Evolutionary conservation across 1,140 invertebrate species (phyloP), one percentile per base, ranked within the genome.

Genomic region (Archegozetes longisetosus): DNA sequence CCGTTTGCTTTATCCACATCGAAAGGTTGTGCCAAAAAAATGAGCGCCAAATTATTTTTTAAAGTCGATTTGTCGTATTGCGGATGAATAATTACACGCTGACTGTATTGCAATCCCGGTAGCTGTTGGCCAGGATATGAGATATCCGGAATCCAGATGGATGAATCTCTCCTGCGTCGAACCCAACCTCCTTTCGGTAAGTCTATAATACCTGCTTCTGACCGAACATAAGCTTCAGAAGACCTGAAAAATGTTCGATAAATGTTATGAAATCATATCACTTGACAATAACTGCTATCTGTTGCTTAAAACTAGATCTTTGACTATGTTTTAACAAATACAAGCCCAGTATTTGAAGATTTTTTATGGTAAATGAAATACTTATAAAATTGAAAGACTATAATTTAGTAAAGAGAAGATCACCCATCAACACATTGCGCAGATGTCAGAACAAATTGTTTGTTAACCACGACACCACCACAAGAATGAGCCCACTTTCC

Each of bases 151-250:
- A n/a, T n/a, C n/a, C n/a, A n/a, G n/a, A n/a, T n/a, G 32, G 32
- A 6, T 17, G 6, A 17, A 17, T 13, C 3, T 32, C 55, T 28
- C 6, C 27, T 9, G 4, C 47, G 9, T 28, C 47, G 52, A 26
- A 51, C 46, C 20, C 20, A 58, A 27, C 57, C 57, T 20, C 57
- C 57, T 58, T 58, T 58, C 13, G 57, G 57, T 23, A 58, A 23
- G 3, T 58, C 57, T 9, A 58, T 23, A 29, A 51, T 58, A 27
- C 26, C 57, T 1, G 20, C 57, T n/a, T 58, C 47, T 22, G 26
- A 26, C 4, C 57, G 57, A 20, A 14, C n/a, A n/a, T 50, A 50
- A 2, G 40, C 57, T 28, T 46, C 47, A 12, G 49, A 50, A n/a
- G 49, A 29, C 50, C 47, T 58, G n/a, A n/a, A n/a, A n/a, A n/a